Evolutionary conservation across 2,113 vertebrate genomes (phyloP), one percentile per base, ranked within the genome.

Genomic region (Amblyornis subalaris): DNA sequence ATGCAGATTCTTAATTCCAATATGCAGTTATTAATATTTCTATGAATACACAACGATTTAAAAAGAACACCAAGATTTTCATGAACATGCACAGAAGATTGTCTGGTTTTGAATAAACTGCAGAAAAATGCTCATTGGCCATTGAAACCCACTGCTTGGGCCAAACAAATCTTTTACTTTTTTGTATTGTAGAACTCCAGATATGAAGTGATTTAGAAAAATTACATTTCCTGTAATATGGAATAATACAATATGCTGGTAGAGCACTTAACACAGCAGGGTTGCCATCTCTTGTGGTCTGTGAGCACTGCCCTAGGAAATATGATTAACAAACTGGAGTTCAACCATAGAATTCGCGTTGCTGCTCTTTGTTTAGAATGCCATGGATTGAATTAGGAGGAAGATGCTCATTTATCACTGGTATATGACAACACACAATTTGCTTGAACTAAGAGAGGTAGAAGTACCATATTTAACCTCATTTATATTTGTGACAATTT

Each of bases 41-140:
- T 47, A 28, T 47, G 33, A 88, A 70, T 36, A 66, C 8, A 17
- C 31, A 85, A 25, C 10, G 26, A 80, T 70, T 92, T 77, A 42
- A 93, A 86, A 77, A 13, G 2, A 83, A 76, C 0, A 0, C 6
- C 45, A 61, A 75, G 54, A 44, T 88, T 90, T 93, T 78, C 14
- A 24, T 64, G 33, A 81, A 15, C 31, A 21, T 33, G 31, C 0
- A 0, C 18, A 38, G 1, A 5, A 79, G 33, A 71, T 75, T 28
- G 24, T 73, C 54, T 66, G 22, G 7, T 55, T 79, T 79, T 79
- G 64, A 65, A 65, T 35, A 53, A 83, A 26, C 18, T 36, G 2
- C 5, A 74, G 28, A 53, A 57, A 65, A 84, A 62, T 21, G 58
- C 10, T 44, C 12, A 58, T 2, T 47, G 26, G 9, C 14, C 58